Conservation (phyloP, 2,888 invertebrate species). For the Beris chalybata region DNA sequence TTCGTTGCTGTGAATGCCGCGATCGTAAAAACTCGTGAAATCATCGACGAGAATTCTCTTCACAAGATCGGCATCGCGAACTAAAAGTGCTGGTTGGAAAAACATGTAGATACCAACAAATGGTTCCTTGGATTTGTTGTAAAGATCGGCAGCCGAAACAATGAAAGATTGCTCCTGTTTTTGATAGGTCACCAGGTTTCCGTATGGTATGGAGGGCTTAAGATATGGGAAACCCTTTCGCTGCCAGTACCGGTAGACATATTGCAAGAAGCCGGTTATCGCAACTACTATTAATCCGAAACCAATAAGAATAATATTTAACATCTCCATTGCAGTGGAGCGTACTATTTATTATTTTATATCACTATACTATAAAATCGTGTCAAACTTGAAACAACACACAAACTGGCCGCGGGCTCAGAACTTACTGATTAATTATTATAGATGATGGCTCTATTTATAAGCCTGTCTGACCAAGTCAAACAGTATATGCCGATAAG, state of each 20-base stretch:
- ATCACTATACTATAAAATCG: no score
- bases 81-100: conserved; percentile 62
- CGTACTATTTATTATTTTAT: no score
- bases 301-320: no score
- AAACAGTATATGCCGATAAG: no score
- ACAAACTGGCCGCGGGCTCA: no score
- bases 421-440: no score
- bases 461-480: no score
- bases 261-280: conserved; percentile 34
- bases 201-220: conserved; percentile 65
- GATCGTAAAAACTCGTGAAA: conserved; percentile 67
- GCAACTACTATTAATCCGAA: background rate
- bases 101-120: conserved; percentile 66
- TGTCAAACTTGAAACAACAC: no score
- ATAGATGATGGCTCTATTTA: no score
- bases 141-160: conserved; percentile 63
- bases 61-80: conserved; percentile 66
- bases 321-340: no score
- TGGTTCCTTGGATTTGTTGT: conserved; percentile 52
- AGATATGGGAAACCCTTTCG: conserved; percentile 61
- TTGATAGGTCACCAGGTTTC: conserved; percentile 62
- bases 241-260: conserved; percentile 60
- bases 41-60: conserved; percentile 65
- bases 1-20: conserved; percentile 65
- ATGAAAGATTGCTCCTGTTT: conserved; percentile 63